phyloP scores from a whole-genome alignment of 2,113 vertebrate species.

The Megaleporinus macrocephalus region DNA sequence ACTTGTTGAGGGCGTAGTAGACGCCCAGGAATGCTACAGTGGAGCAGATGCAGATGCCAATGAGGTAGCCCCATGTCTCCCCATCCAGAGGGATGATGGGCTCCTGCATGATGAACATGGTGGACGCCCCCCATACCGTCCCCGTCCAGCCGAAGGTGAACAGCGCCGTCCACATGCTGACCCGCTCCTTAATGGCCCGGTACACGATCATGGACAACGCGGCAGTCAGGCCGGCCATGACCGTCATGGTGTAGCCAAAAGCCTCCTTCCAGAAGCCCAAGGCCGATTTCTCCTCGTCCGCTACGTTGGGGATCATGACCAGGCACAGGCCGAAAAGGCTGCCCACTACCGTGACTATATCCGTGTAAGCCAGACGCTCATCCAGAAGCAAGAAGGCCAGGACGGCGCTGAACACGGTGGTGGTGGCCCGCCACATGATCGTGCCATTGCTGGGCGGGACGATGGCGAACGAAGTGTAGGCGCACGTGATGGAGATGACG shows the following conservation, averaged over 20 bases:
- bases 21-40: conserved; percentile 96
- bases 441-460: conserved; percentile 97
- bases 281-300: conserved; percentile 87
- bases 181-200: conserved; percentile 91
- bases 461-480: conserved; percentile 98
- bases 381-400: conserved; percentile 94
- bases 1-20: conserved; percentile 94
- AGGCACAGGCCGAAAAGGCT: conserved; percentile 93
- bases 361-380: conserved; percentile 88
- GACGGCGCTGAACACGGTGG: conserved; percentile 94
- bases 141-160: conserved; percentile 99
- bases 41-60: conserved; percentile 94
- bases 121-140: conserved; percentile 92
- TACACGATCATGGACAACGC: conserved; percentile 98
- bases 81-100: conserved; percentile 93
- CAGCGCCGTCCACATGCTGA: conserved; percentile 98
- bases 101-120: conserved; percentile 98
- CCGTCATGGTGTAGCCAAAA: conserved; percentile 97
- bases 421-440: conserved; percentile 97
- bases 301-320: conserved; percentile 95
- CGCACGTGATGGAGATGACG: conserved; percentile 97
- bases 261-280: conserved; percentile 95
- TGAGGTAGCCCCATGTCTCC: conserved; percentile 96
- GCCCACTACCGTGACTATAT: conserved; percentile 87
- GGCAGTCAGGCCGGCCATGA: conserved; percentile 94